phyloP scores from a whole-genome alignment of 2,888 invertebrate genomes.

The Spodoptera exigua region DNA sequence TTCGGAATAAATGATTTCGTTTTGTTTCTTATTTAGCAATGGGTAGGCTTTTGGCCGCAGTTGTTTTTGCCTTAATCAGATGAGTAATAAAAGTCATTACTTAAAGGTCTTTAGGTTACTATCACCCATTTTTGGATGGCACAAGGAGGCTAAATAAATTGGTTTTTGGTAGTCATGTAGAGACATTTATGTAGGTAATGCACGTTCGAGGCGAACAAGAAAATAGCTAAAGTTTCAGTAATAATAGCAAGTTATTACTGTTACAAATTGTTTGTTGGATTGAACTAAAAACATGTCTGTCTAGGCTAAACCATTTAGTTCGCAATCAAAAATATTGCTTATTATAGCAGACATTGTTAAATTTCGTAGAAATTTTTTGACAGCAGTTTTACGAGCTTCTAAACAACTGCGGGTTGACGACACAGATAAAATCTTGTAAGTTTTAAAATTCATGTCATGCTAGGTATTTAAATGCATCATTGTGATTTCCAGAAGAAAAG shows the following conservation, averaged over 20 bases:
- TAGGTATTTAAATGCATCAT: conserved; percentile 22
- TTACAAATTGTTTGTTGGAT: conserved; percentile 22
- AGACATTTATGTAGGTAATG: conserved; percentile 2
- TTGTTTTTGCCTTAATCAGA: conserved; percentile 12
- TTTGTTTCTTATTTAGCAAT: too few species aligned
- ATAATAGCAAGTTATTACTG: conserved; percentile 38
- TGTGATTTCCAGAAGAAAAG: conserved; percentile 7
- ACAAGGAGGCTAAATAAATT: background rate
- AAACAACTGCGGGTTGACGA: conserved; percentile 20
- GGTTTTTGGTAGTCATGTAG: conserved; percentile 3
- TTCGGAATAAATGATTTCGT: background rate
- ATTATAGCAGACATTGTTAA: conserved; percentile 7
- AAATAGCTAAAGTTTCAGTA: conserved; percentile 39
- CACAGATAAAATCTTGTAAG: conserved; percentile 28
- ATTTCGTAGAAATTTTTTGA: conserved; percentile 13
- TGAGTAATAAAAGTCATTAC: conserved; percentile 5
- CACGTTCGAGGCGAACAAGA: conserved; percentile 20
- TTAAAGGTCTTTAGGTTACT: conserved; percentile 1
- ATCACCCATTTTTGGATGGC: background rate
- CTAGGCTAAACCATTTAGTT: conserved; percentile 32
- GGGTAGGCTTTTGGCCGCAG: too few species aligned
- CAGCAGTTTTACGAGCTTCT: conserved; percentile 32
- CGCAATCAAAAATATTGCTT: conserved; percentile 15
- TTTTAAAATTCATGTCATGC: conserved; percentile 36
- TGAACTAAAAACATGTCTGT: conserved; percentile 31